phyloP scores from a whole-genome alignment of 2,797 vertebrate species.

The Periparus ater region DNA sequence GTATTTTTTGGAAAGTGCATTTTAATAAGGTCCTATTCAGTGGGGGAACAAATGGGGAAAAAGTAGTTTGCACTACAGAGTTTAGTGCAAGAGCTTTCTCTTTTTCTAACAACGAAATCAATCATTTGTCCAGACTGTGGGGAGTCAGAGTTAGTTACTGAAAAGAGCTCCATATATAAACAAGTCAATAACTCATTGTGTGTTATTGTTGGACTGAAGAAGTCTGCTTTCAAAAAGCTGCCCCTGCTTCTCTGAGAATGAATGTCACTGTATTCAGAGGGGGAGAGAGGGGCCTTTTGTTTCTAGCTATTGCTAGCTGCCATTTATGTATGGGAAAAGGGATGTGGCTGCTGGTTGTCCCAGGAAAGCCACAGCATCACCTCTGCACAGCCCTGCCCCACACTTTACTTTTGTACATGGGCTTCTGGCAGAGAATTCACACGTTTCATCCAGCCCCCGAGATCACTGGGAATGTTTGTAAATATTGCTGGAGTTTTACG shows the following conservation, averaged over 20 bases:
- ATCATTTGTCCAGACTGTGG: conserved; percentile 87
- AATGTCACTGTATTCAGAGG: conserved; percentile 79
- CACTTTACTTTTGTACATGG: conserved; percentile 5
- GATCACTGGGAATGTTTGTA: not conserved
- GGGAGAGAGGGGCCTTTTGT: conserved; percentile 75
- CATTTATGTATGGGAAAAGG: conserved; percentile 79
- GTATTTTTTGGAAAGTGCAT: conserved; percentile 85
- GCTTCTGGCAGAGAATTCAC: not conserved
- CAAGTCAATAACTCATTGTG: conserved; percentile 90
- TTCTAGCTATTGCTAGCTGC: conserved; percentile 70
- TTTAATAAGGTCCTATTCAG: conserved; percentile 85
- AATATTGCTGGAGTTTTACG: not conserved
- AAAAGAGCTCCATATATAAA: conserved; percentile 85
- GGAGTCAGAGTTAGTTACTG: conserved; percentile 84
- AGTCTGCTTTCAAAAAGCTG: conserved; percentile 80
- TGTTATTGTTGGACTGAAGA: conserved; percentile 82
- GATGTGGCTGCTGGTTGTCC: conserved; percentile 61
- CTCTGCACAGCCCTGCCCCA: conserved; percentile 6
- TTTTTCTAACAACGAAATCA: conserved; percentile 84
- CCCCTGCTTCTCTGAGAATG: conserved; percentile 77
- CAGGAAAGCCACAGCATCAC: conserved; percentile 37
- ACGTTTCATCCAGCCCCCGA: not conserved
- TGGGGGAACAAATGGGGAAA: conserved; percentile 77
- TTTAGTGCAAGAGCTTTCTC: conserved; percentile 77
- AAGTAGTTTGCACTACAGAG: conserved; percentile 83